Evolutionary conservation across 2,888 invertebrate species (phyloP).

Genomic region (Sminthurides aquaticus): DNA sequence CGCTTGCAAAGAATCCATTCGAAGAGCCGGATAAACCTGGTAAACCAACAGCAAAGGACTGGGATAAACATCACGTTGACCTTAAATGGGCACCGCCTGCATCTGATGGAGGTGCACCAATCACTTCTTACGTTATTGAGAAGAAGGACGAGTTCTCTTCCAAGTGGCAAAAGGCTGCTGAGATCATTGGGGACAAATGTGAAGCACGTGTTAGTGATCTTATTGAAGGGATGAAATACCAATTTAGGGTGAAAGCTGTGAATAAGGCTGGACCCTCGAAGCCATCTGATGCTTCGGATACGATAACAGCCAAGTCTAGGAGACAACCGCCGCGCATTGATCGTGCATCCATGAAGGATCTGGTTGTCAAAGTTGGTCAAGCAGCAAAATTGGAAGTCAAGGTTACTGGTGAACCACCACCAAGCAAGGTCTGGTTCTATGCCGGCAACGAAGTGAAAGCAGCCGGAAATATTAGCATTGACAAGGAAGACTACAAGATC

Average conservation of each 20-base stretch:
- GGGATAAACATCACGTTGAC: conserved; percentile 87
- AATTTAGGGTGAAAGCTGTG: conserved; percentile 85
- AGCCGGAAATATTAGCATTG: conserved; percentile 82
- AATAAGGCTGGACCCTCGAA: conserved; percentile 86
- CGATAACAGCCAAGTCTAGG: conserved; percentile 80
- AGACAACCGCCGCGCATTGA: conserved; percentile 88
- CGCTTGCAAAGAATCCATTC: conserved; percentile 85
- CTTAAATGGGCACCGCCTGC: conserved; percentile 85
- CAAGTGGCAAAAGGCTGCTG: conserved; percentile 83
- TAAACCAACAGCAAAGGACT: conserved; percentile 82
- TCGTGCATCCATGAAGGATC: conserved; percentile 72
- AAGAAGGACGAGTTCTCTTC: conserved; percentile 71
- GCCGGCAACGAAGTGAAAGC: conserved; percentile 68
- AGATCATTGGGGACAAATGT: conserved; percentile 66
- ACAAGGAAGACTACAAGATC: conserved; percentile 57
- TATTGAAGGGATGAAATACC: conserved; percentile 83
- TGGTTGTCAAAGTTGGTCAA: conserved; percentile 93
- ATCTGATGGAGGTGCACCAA: conserved; percentile 83
- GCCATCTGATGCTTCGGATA: conserved; percentile 81
- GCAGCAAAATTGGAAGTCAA: conserved; percentile 87
- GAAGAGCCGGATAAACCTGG: conserved; percentile 77
- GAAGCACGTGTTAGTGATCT: conserved; percentile 74
- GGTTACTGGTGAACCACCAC: conserved; percentile 94
- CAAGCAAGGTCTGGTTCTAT: conserved; percentile 82
- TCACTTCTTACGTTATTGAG: conserved; percentile 86